Base-by-base conservation (phyloP, 1,140 invertebrate genomes). In the Drosophila serrata region DNA sequence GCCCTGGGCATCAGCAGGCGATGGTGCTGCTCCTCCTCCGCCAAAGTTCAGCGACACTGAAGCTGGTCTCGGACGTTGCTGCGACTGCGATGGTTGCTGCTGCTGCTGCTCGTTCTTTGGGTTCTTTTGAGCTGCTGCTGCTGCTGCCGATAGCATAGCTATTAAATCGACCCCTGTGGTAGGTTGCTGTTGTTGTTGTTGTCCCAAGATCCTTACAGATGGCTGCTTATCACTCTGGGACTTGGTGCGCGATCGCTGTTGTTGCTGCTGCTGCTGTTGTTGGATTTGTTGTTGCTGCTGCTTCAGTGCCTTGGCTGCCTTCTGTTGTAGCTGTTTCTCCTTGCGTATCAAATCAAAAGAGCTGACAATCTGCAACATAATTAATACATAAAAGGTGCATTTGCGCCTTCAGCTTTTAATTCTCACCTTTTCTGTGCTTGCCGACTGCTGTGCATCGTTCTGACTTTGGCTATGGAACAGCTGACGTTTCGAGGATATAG, bases 291-390 rank as follows among this genome's bases (percentile, higher is more conserved):
- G 76, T 24, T 82, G 56, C 24, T 70, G 75, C 11, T 82, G 79
- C 64, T 84, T 91, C 49, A 87, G 80, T 46, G 75, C 74, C 75
- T 91, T 91, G 37, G 68, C 77, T 42, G 77, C 78, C 48, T 87
- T 91, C 31, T 72, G 68, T 56, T 88, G 90, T 45, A 90, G 91
- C 72, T 92, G 91, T 65, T 91, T 91, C 46, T 92, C 91, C 64
- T 87, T 92, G 51, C 91, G 91, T 70, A 92, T 92, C 45, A 92
- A 90, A 84, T 92, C 91, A 62, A 92, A 92, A 43, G 91, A 92
- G 75, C 91, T 92, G 69, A 92, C 76, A 88, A 90, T 82, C 91
- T 92, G 70, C n/a, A 9, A 31, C 22, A 31, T 1, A 48, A 22
- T 2, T 5, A 13, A 11, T 22, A 11, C 8, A 15, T 5, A 4